Base-by-base conservation (phyloP, 2,888 invertebrate genomes). In the Enoplolaimus lenunculus region DNA sequence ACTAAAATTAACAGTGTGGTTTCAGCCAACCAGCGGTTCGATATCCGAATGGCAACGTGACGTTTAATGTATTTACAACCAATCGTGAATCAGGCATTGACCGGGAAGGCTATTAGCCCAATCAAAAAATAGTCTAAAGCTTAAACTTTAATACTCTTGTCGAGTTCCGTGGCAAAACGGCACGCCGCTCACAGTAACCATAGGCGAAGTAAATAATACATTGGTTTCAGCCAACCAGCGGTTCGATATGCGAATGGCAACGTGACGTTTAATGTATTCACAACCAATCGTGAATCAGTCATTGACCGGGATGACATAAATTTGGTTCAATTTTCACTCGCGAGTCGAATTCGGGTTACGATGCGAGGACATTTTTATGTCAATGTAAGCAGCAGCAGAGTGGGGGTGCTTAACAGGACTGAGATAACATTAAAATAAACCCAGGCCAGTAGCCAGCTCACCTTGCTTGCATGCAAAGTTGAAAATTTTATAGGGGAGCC, bases 251-350 rank as follows among this genome's bases (percentile, higher is more conserved):
- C 64, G 16, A 28, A 62, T 16, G 64, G 64, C 16, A 62, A 62
- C n/a, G n/a, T 62, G n/a, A 62, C 64, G 16, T 62, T 62, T n/a
- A 62, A 62, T 31, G 33, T 62, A 62, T 62, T 62, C n/a, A 62
- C 64, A 13, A 62, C 64, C 7, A 31, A 31, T 31, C 29, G 64
- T 16, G 64, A 62, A 28, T 62, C 64, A 30, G 13, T 62, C 16
- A 7, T 62, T 31, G 64, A 62, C n/a, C 64, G 64, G 7, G 64
- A 62, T 62, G 64, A 62, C 7, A 7, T 28, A 62, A 30, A 16
- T 28, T 62, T 62, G 64, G 64, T 62, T 62, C 13, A 7, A n/a
- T 62, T 62, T 31, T 62, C 64, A n/a, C 64, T 62, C 28, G 30
- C 33, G n/a, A 28, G 64, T 30, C 29, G 64, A 7, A 16, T 62